Evolutionary conservation across 2,888 invertebrate genomes (phyloP).

Genomic region (Philereme transversata): DNA sequence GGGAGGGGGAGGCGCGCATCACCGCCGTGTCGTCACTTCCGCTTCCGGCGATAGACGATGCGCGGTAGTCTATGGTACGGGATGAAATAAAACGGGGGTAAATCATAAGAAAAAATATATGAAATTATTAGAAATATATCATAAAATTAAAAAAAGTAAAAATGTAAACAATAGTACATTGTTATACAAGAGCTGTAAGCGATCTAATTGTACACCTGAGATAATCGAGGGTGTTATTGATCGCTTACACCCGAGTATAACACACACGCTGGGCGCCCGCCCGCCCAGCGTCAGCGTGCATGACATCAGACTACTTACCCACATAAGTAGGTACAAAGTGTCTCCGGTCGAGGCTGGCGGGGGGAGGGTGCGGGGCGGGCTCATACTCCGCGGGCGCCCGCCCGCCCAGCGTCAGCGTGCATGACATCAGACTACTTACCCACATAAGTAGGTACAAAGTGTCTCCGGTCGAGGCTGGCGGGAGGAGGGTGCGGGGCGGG

Average conservation of each 20-base stretch:
- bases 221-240: too few species aligned
- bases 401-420: slow-evolving; percentile 89
- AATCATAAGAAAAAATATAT: too few species aligned
- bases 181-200: too few species aligned
- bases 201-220: too few species aligned
- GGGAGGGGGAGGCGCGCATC: slow-evolving; percentile 50
- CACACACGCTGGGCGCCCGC: too few species aligned
- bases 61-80: slow-evolving; percentile 43
- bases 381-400: slow-evolving; percentile 85
- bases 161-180: neutral
- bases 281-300: too few species aligned
- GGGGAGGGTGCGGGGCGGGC: slow-evolving; percentile 85
- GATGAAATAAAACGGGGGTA: too few species aligned
- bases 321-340: slow-evolving; percentile 94
- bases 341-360: slow-evolving; percentile 90
- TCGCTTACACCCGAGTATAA: too few species aligned
- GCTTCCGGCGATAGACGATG: slow-evolving; percentile 53
- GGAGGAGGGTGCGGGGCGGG: too few species aligned
- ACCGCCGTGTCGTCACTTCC: slow-evolving; percentile 62
- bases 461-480: too few species aligned
- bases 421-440: slow-evolving; percentile 83
- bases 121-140: slow-evolving; percentile 25
- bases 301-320: slow-evolving; percentile 83
- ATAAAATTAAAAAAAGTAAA: slow-evolving; percentile 7
- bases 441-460: too few species aligned